Base-by-base conservation (phyloP, 1,140 invertebrate species). In the Pseudoatta argentina region DNA sequence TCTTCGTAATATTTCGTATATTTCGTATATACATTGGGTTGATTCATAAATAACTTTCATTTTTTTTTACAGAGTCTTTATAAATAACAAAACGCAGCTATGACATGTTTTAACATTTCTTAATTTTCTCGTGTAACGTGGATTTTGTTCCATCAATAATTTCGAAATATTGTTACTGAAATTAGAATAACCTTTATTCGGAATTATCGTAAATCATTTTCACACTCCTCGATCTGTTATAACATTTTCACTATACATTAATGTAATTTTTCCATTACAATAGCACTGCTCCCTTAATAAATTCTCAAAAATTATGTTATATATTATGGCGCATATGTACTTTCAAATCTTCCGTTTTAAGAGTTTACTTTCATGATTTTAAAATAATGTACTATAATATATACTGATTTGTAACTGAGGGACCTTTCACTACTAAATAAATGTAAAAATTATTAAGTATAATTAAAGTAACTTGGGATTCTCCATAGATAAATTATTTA, bases 1-100 rank as follows among this genome's bases (percentile, higher is more conserved):
- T 66, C 69, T 83, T 83, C 73, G 55, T 83, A 83, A 83, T 72
- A 82, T 82, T 82, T 82, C 24, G 24, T 59, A 82, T 59, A 57
- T 21, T 21, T 21, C 21, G 21, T 71, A 71, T 16, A 57, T 59
- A 44, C 30, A 69, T 64, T 66, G 63, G 18, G 0, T 67, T 67
- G 64, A 44, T 67, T 44, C 64, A 39, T 48, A 44, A 67, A 21
- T 44, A 34, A 67, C 18, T 67, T 66, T 3, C 4, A 1, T 21
- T 67, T 67, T 67, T 4, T 67, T 67, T 67, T 10, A 67, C 8
- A 10, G 8, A 44, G 6, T 14, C n/a, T 67, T 67, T 48, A 12
- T 21, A 48, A 39, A 39, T 12, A 30, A 64, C 2, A 14, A 1
- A 21, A 44, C 34, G 64, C 30, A 34, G 16, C 3, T 66, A n/a